These are phyloP conservation scores for Heptranchias perlo DNA, from an alignment of 2,113 vertebrate genomes.

Conservation along the genomic window DNA sequence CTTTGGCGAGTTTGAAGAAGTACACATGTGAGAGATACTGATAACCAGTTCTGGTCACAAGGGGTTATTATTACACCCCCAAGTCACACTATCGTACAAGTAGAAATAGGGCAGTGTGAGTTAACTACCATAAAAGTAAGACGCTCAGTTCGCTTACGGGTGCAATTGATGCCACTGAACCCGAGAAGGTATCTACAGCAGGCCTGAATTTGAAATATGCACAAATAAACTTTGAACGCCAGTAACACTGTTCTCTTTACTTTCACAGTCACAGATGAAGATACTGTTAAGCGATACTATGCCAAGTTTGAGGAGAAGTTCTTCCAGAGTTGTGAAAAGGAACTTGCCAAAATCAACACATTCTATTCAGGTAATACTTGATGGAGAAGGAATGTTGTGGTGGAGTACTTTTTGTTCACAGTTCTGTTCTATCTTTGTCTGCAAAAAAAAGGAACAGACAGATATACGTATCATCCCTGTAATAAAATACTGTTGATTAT, in stretches of 20 bases:
- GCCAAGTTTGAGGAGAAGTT: constrained; percentile 99
- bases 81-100: background rate
- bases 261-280: constrained; percentile 84
- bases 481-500: background rate
- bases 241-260: constrained; percentile 17
- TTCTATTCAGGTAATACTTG: constrained; percentile 91
- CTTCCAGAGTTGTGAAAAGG: constrained; percentile 97
- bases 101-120: background rate
- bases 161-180: background rate
- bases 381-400: background rate
- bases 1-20: background rate
- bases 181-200: background rate
- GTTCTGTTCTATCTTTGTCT: background rate
- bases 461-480: background rate
- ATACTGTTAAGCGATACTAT: constrained; percentile 92
- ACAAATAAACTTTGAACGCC: no score
- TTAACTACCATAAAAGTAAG: background rate
- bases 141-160: background rate
- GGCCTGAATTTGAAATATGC: background rate
- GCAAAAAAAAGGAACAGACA: background rate
- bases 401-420: background rate
- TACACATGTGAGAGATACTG: background rate
- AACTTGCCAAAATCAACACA: constrained; percentile 99
- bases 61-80: background rate
- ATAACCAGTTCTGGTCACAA: background rate